These are phyloP conservation scores for Seriola rivoliana DNA, from an alignment of 2,113 vertebrate genomes.

Conservation along the genomic window DNA sequence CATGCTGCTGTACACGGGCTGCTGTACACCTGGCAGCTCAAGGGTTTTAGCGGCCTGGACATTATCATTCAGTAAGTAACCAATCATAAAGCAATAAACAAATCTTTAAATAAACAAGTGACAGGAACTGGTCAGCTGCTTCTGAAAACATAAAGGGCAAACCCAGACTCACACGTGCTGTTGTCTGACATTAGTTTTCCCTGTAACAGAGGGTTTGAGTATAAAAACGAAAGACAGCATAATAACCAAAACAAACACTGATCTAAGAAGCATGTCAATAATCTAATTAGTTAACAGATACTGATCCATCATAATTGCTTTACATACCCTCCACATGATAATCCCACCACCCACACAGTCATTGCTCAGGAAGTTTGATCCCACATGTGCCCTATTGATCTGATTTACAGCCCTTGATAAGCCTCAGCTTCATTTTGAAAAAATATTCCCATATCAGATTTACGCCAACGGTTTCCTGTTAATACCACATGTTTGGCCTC, in stretches of 20 bases:
- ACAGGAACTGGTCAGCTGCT: conserved; percentile 8
- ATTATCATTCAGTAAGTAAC: neutral
- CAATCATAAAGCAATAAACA: too few relatives aligned
- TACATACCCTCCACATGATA: neutral
- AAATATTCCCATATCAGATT: neutral
- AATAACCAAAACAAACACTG: neutral
- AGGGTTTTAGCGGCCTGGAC: neutral
- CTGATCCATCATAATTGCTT: conserved; percentile 1
- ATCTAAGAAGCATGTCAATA: neutral
- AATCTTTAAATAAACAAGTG: neutral
- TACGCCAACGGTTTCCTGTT: neutral
- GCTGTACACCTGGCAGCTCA: neutral
- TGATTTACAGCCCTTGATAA: conserved; percentile 40
- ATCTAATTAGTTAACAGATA: neutral
- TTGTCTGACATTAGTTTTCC: neutral
- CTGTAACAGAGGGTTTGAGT: neutral
- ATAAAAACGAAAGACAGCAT: too few relatives aligned
- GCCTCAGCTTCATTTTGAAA: neutral
- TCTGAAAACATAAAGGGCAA: neutral
- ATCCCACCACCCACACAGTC: conserved; percentile 30
- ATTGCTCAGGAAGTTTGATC: conserved; percentile 42
- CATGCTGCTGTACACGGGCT: neutral
- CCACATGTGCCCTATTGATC: neutral
- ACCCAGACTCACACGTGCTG: neutral
- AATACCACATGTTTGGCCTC: neutral